Evolutionary conservation across 2,797 vertebrate genomes (phyloP), one percentile per base, ranked within the genome.

Genomic region (Hybognathus amarus): DNA sequence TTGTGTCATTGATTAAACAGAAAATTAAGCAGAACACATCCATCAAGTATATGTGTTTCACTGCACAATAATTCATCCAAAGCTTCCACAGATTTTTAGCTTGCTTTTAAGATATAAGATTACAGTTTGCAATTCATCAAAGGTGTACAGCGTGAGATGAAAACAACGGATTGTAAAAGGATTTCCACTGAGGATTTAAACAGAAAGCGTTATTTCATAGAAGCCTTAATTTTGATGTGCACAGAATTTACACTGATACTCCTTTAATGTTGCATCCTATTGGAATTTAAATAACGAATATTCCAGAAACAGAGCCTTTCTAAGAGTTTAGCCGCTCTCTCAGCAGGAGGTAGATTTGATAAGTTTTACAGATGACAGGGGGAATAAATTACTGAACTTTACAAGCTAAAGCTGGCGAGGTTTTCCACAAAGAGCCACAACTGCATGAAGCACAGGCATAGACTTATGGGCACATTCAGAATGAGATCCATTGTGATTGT

Each of bases 341-440:
- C 87, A 87, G 85, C 83, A 89, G 83, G 82, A 76, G 83, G 85
- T 84, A 85, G 73, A 87, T 88, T 86, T 88, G 83, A 87, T 87
- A 56, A 82, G 76, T 85, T 90, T 90, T 89, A 89, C 74, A 85
- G 85, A 66, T 82, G 87, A 88, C 89, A 90, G 77, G 75, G 76
- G 87, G 74, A 87, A 84, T 90, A 88, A 89, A 90, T 91, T 84
- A 85, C 27, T 22, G 83, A 30, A 40, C 77, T 91, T 90, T 89
- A 90, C 85, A 84, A 87, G 86, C 77, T 75, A 74, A 78, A 69
- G 83, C 73, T 74, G 69, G 79, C 77, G 80, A 84, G 68, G 83
- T 83, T 87, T 86, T 83, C 78, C 70, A 42, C 68, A 56, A 77
- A 78, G 77, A 69, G 50, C 74, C 45, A 54, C 77, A 75, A 79